Base-by-base conservation (phyloP, 2,888 invertebrate species). In the Creontiades dilutus region DNA sequence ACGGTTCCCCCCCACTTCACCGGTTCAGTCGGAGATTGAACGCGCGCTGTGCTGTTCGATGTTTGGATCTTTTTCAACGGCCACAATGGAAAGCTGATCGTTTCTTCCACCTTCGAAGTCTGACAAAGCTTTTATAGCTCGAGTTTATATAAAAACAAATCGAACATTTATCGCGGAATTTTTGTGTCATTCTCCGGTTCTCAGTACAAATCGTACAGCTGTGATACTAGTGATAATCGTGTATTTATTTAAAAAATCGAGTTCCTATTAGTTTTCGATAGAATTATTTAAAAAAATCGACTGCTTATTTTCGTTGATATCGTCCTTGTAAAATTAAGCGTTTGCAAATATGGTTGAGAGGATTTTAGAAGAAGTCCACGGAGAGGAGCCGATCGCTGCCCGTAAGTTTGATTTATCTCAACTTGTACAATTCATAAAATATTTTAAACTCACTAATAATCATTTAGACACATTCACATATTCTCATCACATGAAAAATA, bases 301-400 rank as follows among this genome's bases (percentile, higher is more conserved):
- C 86, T 61, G 68, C 75, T 86, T 46, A 19, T 85, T 61, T 2
- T 57, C 27, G n/a, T 85, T 61, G 4, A 23, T 85, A 52, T 52
- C 55, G 48, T 61, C 28, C 14, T 85, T 27, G 57, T 78, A 46
- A 46, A 47, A 46, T 37, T 37, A 46, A 55, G 12, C 13, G 3
- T 37, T 48, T 61, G 7, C 1, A 14, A 94, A 93, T 92, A 95
- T 96, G 96, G 96, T 96, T 92, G 95, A 96, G 93, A 94, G 95
- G 93, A 95, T 95, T 93, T 93, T 95, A 92, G 96, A 96, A 93
- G 95, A 95, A 94, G 93, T 94, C 91, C 94, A 95, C 93, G 94
- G 94, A 92, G 94, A 94, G 92, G 94, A 93, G 92, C 92, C 93
- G 92, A 93, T 91, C 46, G 52, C 90, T 84, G 90, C 89, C 61